Base-by-base conservation (phyloP, 2,797 vertebrate species). In the Enteromius thamalakanensis region DNA sequence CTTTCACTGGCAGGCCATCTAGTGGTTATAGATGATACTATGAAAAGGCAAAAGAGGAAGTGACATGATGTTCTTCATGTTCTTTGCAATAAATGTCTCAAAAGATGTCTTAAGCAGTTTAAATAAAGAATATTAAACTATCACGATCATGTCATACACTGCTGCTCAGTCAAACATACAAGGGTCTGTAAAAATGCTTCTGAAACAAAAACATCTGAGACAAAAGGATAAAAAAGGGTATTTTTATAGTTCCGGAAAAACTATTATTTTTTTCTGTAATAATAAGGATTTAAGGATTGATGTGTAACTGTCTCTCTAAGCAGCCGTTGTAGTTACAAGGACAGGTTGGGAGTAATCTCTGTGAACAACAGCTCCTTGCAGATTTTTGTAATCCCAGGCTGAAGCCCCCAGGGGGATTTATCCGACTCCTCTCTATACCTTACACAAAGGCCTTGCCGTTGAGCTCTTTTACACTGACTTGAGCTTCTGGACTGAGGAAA, bases 301-400 rank as follows among this genome's bases (percentile, higher is more conserved):
- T 5, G 2, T 47, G 15, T 62, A 26, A 77, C 76, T 47, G 58
- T 76, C 85, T 60, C 78, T 67, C 78, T 69, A 84, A 86, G 88
- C 71, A 87, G 62, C 71, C 69, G 51, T 75, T 86, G 45, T 88
- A 58, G 78, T 82, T 72, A 82, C 88, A 85, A 76, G 85, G 89
- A 90, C 93, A 94, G 93, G 94, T 91, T 94, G 92, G 75, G 82
- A 83, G 86, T 95, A 93, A 94, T 94, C 93, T 90, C 71, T 86
- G 91, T 89, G 87, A 91, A 93, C 90, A 91, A 87, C 88, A 91
- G 89, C 87, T 93, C 87, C 90, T 89, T 91, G 84, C 86, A 90
- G 92, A 93, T 87, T 91, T 91, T 85, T 58, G 84, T 94, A 95
- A 94, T 94, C 92, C 89, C 78, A 70, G 21, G 51, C 40, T 79